Evolutionary conservation across 2,113 vertebrate genomes (phyloP).

Genomic region (Circaetus cinerascens): DNA sequence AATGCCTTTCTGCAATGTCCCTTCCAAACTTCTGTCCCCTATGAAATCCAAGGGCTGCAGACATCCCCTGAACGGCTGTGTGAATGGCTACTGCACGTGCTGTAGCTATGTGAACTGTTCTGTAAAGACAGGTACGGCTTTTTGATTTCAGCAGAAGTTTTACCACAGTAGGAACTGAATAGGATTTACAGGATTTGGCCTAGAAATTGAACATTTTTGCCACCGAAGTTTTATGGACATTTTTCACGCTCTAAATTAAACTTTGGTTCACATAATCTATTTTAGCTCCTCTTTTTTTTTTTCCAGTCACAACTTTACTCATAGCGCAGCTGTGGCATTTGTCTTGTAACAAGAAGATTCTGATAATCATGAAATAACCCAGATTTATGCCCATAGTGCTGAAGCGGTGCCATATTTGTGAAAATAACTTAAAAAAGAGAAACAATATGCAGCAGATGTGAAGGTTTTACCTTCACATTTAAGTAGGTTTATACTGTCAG

Average conservation of each 20-base stretch:
- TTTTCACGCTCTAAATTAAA: slow-evolving; percentile 30
- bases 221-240: not conserved
- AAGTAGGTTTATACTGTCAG: slow-evolving; percentile 59
- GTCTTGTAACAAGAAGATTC: slow-evolving; percentile 29
- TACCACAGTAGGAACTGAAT: not conserved
- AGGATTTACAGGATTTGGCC: slow-evolving; percentile 24
- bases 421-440: slow-evolving; percentile 13
- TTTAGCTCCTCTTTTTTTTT: not conserved
- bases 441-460: slow-evolving; percentile 55
- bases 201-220: not conserved
- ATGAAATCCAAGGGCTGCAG: not conserved
- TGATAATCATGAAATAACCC: slow-evolving; percentile 33
- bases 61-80: not conserved
- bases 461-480: slow-evolving; percentile 59
- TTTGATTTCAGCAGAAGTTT: not conserved
- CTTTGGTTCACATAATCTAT: not conserved
- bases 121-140: not conserved
- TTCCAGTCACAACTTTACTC: not conserved
- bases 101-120: not conserved
- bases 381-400: slow-evolving; percentile 34
- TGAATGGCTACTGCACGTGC: not conserved
- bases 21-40: not conserved
- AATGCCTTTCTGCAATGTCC: not conserved
- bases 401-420: slow-evolving; percentile 40
- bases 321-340: slow-evolving; percentile 6